Evolutionary conservation across 53 echinoderm and acorn worm species (phyloP).

Genomic region (Apostichopus leukothele): DNA sequence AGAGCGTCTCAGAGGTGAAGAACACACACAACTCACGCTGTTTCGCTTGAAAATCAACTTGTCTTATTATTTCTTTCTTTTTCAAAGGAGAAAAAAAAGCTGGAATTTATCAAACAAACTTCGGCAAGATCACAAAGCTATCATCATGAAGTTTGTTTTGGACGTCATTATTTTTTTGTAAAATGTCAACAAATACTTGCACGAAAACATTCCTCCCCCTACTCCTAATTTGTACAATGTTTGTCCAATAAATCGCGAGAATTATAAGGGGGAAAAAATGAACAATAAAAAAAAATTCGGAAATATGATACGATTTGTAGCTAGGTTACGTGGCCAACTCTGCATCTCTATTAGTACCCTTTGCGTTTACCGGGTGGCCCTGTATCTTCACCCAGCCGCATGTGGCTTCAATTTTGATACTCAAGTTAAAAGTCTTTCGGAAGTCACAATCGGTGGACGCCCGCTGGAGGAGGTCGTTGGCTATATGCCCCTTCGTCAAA

Average conservation of each 20-base stretch:
- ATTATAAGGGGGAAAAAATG: background rate
- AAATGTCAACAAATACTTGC: background rate
- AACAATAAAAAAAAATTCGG: background rate
- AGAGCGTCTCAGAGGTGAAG: no score
- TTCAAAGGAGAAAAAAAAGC: no score
- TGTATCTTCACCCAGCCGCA: slow-evolving; percentile 8
- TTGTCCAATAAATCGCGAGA: background rate
- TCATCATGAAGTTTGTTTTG: background rate
- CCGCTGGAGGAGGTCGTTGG: slow-evolving; percentile 35
- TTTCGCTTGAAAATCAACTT: no score
- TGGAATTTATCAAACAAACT: no score
- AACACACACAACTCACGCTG: no score
- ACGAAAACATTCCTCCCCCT: background rate
- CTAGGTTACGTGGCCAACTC: background rate
- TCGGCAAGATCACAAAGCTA: background rate
- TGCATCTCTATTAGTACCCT: slow-evolving; percentile 34
- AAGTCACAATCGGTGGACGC: slow-evolving; percentile 26
- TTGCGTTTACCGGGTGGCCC: slow-evolving; percentile 43
- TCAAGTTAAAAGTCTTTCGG: slow-evolving; percentile 26
- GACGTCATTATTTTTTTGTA: background rate
- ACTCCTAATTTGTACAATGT: background rate
- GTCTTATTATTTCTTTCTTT: no score
- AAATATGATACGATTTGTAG: background rate
- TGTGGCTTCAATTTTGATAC: slow-evolving; percentile 38
- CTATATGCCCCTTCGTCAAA: slow-evolving; percentile 33